A percentile compares a stretch with the other conserved stretches of the same genome.
Conservation (phyloP, 2,888 invertebrate species). For the Rambutsinella grinnellia region DNA sequence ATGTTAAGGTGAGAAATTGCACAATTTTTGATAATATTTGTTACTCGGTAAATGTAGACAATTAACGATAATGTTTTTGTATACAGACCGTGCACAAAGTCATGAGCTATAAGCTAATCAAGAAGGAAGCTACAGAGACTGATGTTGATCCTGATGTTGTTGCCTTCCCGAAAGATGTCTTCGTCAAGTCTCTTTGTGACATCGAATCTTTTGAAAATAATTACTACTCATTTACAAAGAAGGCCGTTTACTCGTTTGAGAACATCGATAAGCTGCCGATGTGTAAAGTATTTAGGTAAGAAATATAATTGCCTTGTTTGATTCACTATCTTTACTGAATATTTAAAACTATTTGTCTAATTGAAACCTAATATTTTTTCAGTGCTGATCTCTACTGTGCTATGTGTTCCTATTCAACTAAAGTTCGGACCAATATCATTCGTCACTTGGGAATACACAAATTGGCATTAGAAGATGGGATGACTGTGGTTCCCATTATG, state of each 20-base stretch:
- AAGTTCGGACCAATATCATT: conserved; percentile 75
- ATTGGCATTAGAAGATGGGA: conserved; percentile 64
- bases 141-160: conserved; percentile 64
- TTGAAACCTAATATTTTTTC: too few species aligned
- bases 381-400: conserved; percentile 66
- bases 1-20: conserved; percentile 57
- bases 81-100: conserved; percentile 65
- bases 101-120: conserved; percentile 62
- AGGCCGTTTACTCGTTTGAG: conserved; percentile 71
- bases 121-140: conserved; percentile 57
- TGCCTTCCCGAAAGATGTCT: conserved; percentile 64
- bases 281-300: conserved; percentile 75
- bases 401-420: conserved; percentile 67
- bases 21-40: too few species aligned
- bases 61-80: not conserved
- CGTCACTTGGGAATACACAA: conserved; percentile 79
- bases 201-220: conserved; percentile 43
- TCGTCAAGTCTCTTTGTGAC: conserved; percentile 16
- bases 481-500: conserved; percentile 71
- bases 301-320: conserved; percentile 56
- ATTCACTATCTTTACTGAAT: conserved; percentile 3
- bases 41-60: not conserved
- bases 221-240: conserved; percentile 35
- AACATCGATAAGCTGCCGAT: conserved; percentile 78
- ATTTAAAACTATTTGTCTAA: conserved; percentile 32